Conservation (phyloP, 1,140 invertebrate genomes). For the Nymphalis io region DNA sequence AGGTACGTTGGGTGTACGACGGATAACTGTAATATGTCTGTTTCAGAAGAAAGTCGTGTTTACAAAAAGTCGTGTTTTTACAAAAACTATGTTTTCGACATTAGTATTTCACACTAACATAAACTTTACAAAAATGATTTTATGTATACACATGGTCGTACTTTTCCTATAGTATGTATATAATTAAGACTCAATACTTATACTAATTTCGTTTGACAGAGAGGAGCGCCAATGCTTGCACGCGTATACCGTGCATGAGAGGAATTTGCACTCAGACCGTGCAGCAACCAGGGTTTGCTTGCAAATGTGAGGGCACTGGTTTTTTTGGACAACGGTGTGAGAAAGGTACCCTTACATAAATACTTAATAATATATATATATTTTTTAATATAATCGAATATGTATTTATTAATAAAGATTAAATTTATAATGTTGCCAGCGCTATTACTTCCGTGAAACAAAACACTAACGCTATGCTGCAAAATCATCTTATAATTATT, state of each 20-base stretch:
- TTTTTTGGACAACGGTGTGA: constrained; percentile 86
- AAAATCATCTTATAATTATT: too few species aligned
- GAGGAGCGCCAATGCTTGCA: constrained; percentile 83
- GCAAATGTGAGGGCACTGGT: constrained; percentile 87
- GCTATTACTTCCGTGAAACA: too few species aligned
- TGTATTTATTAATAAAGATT: too few species aligned
- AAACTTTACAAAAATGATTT: too few species aligned
- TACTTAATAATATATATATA: neutral
- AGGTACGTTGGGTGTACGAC: too few species aligned
- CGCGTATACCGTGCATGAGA: constrained; percentile 83
- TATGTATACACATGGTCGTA: neutral
- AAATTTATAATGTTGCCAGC: too few species aligned
- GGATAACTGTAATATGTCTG: too few species aligned
- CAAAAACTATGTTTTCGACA: too few species aligned
- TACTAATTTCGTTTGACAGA: constrained; percentile 66
- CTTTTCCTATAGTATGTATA: neutral
- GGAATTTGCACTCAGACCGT: constrained; percentile 87
- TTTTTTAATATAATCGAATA: neutral
- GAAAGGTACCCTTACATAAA: constrained; percentile 72
- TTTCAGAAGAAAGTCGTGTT: too few species aligned
- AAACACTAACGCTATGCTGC: too few species aligned
- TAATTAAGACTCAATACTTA: neutral
- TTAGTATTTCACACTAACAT: too few species aligned
- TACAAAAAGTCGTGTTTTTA: too few species aligned
- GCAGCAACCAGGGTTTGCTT: constrained; percentile 84